Evolutionary conservation across 2,113 vertebrate genomes (phyloP).

Genomic region (Callorhinus ursinus): DNA sequence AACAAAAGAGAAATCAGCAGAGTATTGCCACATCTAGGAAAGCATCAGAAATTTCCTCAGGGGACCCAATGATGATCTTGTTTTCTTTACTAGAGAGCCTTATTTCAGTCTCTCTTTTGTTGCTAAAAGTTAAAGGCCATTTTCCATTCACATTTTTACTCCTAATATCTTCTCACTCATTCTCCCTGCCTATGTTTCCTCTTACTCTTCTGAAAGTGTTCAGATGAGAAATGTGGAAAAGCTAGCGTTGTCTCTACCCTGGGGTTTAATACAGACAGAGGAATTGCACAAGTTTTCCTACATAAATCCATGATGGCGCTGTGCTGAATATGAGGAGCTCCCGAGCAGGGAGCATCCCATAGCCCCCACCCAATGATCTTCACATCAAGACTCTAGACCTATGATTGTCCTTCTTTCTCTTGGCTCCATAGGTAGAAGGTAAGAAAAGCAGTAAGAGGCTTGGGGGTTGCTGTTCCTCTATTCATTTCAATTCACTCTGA

Average conservation of each 20-base stretch:
- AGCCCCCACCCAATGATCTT: not conserved
- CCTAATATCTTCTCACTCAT: not conserved
- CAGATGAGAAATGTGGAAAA: not conserved
- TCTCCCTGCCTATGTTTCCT: not conserved
- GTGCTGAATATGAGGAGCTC: not conserved
- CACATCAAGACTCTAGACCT: fast-evolving
- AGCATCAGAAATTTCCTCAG: not conserved
- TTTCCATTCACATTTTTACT: not conserved
- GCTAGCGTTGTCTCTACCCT: not conserved
- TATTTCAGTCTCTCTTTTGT: not conserved
- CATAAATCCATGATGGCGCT: not conserved
- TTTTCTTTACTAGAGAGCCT: not conserved
- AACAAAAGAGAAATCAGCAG: not conserved
- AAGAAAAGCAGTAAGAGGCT: not conserved
- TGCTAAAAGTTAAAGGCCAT: not conserved
- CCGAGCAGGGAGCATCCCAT: fast-evolving
- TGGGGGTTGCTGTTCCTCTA: not conserved
- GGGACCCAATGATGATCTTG: not conserved
- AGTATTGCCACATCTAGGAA: conserved; percentile 7
- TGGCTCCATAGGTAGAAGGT: not conserved
- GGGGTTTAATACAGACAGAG: not conserved
- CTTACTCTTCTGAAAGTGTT: not conserved
- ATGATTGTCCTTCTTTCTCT: not conserved
- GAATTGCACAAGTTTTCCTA: not conserved
- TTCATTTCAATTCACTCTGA: not conserved